These are phyloP conservation scores for Ellobium chinense DNA, from an alignment of 2,888 invertebrate genomes.

Conservation along the genomic window DNA sequence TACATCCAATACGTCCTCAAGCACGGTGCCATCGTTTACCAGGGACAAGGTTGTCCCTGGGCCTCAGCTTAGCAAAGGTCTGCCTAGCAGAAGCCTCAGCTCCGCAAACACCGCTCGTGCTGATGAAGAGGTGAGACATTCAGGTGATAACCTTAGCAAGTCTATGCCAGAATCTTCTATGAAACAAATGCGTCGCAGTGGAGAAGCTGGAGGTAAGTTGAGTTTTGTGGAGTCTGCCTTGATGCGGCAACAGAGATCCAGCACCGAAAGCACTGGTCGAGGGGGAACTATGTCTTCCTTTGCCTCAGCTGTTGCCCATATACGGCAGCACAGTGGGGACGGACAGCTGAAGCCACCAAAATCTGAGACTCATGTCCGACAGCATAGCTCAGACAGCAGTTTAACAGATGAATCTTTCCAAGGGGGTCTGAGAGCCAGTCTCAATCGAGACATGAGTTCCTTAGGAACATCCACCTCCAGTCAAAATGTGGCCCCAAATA, in stretches of 20 bases:
- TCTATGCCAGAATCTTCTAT: background rate
- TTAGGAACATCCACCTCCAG: background rate
- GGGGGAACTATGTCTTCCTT: constrained; percentile 19
- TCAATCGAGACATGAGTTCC: background rate
- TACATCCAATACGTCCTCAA: background rate
- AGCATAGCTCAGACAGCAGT: constrained; percentile 20
- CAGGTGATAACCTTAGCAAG: background rate
- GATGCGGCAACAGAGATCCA: constrained; percentile 7
- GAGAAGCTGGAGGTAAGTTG: background rate
- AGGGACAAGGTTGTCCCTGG: background rate
- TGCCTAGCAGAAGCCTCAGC: constrained; percentile 11
- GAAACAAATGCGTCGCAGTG: background rate
- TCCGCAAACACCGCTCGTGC: background rate
- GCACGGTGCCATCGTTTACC: background rate
- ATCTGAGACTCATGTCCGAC: constrained; percentile 18
- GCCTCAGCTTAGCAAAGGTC: background rate
- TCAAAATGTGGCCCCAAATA: too few species aligned
- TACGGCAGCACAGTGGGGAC: constrained; percentile 27
- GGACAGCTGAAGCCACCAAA: background rate
- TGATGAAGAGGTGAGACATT: background rate
- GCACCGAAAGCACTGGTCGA: background rate
- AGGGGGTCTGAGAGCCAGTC: background rate
- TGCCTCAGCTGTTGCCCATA: constrained; percentile 38
- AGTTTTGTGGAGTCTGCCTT: constrained; percentile 21
- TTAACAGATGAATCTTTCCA: background rate